Base-by-base conservation (phyloP, 2,888 invertebrate species). In the Noctua janthina region DNA sequence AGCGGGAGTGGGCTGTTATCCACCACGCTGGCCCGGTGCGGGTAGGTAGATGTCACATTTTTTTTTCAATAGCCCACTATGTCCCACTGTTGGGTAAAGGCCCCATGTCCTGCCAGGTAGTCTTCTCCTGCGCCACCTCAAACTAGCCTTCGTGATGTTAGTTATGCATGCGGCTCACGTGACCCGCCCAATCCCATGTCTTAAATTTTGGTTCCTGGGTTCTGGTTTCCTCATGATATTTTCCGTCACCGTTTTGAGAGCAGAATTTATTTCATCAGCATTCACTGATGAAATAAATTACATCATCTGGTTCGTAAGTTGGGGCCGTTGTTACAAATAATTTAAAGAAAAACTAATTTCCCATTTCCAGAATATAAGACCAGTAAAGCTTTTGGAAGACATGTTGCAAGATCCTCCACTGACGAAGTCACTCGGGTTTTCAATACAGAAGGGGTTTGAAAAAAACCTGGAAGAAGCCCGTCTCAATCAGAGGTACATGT, bases 351-450 rank as follows among this genome's bases (percentile, higher is more conserved):
- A 64, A 56, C 0, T 3, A 23, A n/a, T 54, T 75, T n/a, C 4
- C 15, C 11, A 39, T 72, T 77, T 82, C 1, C 74, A 86, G 86
- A 83, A 46, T 5, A 79, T 74, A 6, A 70, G 54, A 69, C 39
- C 81, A n/a, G 82, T 76, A 15, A 71, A 78, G 4, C 13, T 62
- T 62, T 13, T 75, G 6, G 69, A 79, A 43, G 83, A 85, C 29
- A 46, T 72, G 62, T 62, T 85, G 20, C 70, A 88, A 51, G 90
- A 93, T 5, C 81, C 93, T 6, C 93, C 93, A 0, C 81, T 94
- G 17, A 90, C 93, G 3, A 93, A 91, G 70, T 93, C 95, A 2
- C 84, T 94, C 13, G 95, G 94, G 0, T 91, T 91, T 76, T 84
- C 91, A 1, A 87, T 91, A 39, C 82, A 80, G 1, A 92, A 91